Evolutionary conservation across 2,888 invertebrate genomes (phyloP).

Genomic region (Campoplex nolae): DNA sequence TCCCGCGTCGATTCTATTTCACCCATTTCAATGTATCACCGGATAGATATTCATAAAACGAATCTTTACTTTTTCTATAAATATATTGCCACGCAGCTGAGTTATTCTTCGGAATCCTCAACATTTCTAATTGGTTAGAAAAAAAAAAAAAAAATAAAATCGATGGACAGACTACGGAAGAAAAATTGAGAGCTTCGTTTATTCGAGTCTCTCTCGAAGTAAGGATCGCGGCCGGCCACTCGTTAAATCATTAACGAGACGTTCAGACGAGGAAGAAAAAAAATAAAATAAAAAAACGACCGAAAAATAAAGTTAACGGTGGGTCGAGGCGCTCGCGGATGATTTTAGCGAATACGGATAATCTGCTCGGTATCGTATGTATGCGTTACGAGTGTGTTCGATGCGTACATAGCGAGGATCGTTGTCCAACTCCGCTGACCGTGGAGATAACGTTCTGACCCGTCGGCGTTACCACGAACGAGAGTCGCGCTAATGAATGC

Average conservation of each 20-base stretch:
- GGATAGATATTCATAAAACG: neutral
- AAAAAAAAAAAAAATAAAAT: too few species aligned
- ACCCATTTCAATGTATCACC: neutral
- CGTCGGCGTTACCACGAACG: constrained; percentile 75
- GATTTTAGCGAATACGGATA: constrained; percentile 6
- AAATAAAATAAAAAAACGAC: too few species aligned
- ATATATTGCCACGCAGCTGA: neutral
- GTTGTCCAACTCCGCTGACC: constrained; percentile 83
- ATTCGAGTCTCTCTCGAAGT: neutral
- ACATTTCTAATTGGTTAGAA: neutral
- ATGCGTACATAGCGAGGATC: constrained; percentile 77
- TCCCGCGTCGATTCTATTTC: constrained; percentile 5
- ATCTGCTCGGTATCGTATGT: constrained; percentile 7
- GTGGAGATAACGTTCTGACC: constrained; percentile 84
- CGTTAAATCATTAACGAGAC: constrained; percentile 23
- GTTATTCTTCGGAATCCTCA: neutral
- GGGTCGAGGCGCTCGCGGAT: neutral
- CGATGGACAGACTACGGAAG: neutral
- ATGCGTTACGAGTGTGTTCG: constrained; percentile 46
- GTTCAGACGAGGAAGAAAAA: neutral
- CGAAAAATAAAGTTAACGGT: constrained; percentile 14
- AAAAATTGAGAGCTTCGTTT: neutral
- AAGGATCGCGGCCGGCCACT: neutral
- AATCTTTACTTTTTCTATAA: neutral
- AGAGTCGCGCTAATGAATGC: constrained; percentile 37